Conservation (phyloP, 2,888 invertebrate species). For the Ceramica pisi region DNA sequence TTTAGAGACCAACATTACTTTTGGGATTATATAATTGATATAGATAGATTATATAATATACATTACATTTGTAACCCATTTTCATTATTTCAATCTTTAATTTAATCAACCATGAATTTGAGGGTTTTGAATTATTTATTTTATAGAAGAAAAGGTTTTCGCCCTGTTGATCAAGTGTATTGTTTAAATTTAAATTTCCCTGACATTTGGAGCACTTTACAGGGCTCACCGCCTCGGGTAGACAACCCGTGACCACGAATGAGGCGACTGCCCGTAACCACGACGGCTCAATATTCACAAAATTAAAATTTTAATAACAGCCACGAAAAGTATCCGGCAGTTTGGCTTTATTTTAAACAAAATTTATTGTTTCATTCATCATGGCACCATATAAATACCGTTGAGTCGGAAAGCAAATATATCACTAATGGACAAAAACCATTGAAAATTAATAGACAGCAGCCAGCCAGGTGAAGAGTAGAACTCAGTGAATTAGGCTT, state of each 20-base stretch:
- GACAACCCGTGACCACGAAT: constrained; percentile 59
- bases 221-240: constrained; percentile 41
- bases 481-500: constrained; percentile 17
- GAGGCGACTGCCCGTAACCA: constrained; percentile 48
- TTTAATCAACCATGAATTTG: constrained; percentile 6
- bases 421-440: background rate
- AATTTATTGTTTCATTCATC: constrained; percentile 29
- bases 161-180: constrained; percentile 39
- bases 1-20: background rate
- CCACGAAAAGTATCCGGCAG: constrained; percentile 32
- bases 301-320: constrained; percentile 46
- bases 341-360: constrained; percentile 40
- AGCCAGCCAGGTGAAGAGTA: constrained; percentile 3
- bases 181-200: constrained; percentile 54
- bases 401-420: constrained; percentile 4
- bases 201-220: constrained; percentile 46
- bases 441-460: constrained; percentile 28
- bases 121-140: constrained; percentile 16
- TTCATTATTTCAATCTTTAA: constrained; percentile 13
- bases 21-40: too few relatives aligned
- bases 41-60: too few relatives aligned
- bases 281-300: constrained; percentile 54
- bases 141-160: constrained; percentile 12
- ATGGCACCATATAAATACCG: constrained; percentile 14
- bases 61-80: constrained; percentile 6